Evolutionary conservation across 2,797 vertebrate species (phyloP).

Genomic region (Sylvia borin): DNA sequence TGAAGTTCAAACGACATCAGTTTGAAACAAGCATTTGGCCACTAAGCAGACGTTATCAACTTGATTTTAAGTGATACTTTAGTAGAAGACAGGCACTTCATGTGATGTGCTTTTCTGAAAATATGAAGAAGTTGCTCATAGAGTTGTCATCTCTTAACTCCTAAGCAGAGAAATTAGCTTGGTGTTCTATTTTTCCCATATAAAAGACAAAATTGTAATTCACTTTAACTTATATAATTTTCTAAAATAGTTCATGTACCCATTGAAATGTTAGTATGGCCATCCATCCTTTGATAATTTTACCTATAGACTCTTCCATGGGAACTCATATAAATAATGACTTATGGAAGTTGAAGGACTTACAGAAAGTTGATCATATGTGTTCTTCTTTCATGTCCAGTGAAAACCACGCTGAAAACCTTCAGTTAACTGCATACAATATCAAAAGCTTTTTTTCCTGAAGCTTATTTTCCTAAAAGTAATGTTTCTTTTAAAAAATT

Average conservation of each 20-base stretch:
- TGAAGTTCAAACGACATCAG: not conserved
- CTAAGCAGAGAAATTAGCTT: conserved; percentile 4
- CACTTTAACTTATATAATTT: conserved; percentile 47
- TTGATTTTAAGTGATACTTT: conserved; percentile 8
- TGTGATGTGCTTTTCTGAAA: not conserved
- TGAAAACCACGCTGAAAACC: conserved; percentile 35
- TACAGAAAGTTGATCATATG: not conserved
- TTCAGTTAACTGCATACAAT: conserved; percentile 57
- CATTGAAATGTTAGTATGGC: not conserved
- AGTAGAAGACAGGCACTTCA: not conserved
- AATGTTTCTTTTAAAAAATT: conserved; percentile 34
- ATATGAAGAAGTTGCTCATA: not conserved
- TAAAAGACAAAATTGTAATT: conserved; percentile 33
- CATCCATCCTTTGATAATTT: not conserved
- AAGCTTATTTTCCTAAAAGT: conserved; percentile 41
- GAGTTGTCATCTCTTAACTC: not conserved
- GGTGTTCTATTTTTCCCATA: conserved; percentile 9
- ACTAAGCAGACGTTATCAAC: not conserved
- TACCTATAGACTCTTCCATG: not conserved
- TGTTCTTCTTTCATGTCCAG: conserved; percentile 54
- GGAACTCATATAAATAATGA: not conserved
- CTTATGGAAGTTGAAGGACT: not conserved
- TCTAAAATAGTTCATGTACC: conserved; percentile 24
- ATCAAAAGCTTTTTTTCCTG: conserved; percentile 32
- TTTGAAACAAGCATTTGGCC: conserved; percentile 16